Base-by-base conservation (phyloP, 2,113 vertebrate genomes). In the Elanus axillaris region DNA sequence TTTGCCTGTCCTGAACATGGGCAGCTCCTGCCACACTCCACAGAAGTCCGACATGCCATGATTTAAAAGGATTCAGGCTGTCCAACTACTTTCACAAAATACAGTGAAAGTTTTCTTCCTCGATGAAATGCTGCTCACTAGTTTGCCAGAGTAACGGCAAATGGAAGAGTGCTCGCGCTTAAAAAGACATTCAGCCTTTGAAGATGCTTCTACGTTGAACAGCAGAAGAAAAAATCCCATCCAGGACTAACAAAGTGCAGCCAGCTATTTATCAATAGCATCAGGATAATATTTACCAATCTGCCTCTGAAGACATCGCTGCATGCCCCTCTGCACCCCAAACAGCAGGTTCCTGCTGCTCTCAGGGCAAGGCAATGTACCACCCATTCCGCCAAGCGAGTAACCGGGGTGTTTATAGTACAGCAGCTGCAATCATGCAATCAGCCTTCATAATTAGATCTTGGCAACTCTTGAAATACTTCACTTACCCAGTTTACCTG, bases 401-500 rank as follows among this genome's bases (percentile, higher is more conserved):
- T 1, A 90, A 21, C 60, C 13, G 1, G 82, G 59, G 13, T 95
- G 83, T 96, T 93, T 83, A 91, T 7, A n/a, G 63, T 40, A 87
- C 85, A 95, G 91, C 79, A 95, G 78, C 91, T 93, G 74, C 92
- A 95, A 94, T 96, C 95, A 90, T 82, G 84, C 89, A 73, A 94
- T 93, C 92, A 96, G 82, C 75, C 75, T 96, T 95, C 68, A 3
- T 53, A 93, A 96, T 96, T 94, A 96, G 68, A 96, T 88, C 90
- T 83, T 96, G 92, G 94, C 92, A 94, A 76, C 90, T 97, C 95
- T 88, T 93, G 56, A 95, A 96, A 96, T 91, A 94, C 83, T 93
- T 87, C 94, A 92, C 90, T 81, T 87, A 88, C 85, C 86, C 87
- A 92, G 90, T 94, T 96, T 95, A 96, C 96, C 96, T 96, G 95